A percentile compares a stretch with the other conserved stretches of the same genome.
Conservation (phyloP, 2,113 vertebrate species). For the Pluvianellus socialis region DNA sequence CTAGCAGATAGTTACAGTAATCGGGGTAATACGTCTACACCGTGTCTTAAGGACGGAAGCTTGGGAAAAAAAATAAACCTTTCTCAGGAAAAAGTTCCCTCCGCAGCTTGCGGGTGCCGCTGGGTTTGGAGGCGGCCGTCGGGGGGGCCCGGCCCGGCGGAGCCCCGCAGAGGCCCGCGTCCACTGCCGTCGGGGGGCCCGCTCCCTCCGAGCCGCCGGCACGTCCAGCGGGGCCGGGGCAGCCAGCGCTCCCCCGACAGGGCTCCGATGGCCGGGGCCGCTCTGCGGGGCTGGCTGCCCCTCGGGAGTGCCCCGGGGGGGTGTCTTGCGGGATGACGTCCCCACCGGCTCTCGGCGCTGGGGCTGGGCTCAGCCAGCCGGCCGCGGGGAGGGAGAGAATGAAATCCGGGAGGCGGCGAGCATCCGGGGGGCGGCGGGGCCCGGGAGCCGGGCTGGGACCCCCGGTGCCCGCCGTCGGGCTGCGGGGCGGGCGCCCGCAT, state of each 20-base stretch:
- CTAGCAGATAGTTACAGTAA: conserved; percentile 10
- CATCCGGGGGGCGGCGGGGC: not conserved
- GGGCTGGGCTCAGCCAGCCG: not conserved
- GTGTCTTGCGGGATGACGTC: not conserved
- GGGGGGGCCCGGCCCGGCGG: fast-evolving
- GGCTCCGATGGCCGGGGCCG: not conserved
- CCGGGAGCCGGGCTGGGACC: not conserved
- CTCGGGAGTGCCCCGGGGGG: not conserved
- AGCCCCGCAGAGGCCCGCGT: not conserved
- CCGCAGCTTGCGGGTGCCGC: not conserved
- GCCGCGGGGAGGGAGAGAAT: not conserved
- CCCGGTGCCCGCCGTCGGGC: not conserved
- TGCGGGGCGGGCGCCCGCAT: not conserved
- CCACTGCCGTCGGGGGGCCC: not conserved
- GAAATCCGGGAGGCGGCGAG: not conserved
- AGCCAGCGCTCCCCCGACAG: too few relatives aligned
- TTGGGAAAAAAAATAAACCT: not conserved
- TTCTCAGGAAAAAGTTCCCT: not conserved
- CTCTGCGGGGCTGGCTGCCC: not conserved
- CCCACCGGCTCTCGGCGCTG: not conserved
- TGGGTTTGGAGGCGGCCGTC: not conserved
- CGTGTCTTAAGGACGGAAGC: not conserved
- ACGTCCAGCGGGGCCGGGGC: not conserved
- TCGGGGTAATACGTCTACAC: conserved; percentile 13
- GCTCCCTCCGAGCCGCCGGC: not conserved